These are phyloP conservation scores for Sceloporus tristichus DNA, from an alignment of 2,113 vertebrate species.

Conservation along the genomic window DNA sequence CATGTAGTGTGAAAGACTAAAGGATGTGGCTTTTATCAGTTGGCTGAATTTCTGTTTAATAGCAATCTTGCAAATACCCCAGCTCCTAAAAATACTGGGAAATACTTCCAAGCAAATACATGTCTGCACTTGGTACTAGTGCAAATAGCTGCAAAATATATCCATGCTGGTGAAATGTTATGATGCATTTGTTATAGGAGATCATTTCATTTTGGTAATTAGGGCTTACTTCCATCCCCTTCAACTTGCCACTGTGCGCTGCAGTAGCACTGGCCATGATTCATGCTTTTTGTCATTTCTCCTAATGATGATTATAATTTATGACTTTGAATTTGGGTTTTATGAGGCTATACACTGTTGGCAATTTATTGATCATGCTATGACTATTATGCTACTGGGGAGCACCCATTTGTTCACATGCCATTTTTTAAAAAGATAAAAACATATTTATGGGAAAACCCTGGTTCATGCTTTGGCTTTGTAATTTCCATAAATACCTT, in stretches of 20 bases:
- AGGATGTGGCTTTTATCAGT: background rate
- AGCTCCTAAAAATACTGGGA: background rate
- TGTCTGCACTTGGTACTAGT: constrained; percentile 29
- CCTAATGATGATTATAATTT: constrained; percentile 27
- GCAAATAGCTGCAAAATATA: constrained; percentile 34
- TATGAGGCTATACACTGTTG: background rate
- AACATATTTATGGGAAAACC: background rate
- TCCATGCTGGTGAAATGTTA: constrained; percentile 31
- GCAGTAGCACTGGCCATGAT: background rate
- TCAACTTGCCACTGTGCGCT: constrained; percentile 16
- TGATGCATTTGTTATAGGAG: background rate
- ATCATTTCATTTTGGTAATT: constrained; percentile 46
- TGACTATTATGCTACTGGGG: background rate
- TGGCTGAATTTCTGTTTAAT: background rate
- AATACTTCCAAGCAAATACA: constrained; percentile 26
- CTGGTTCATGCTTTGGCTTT: background rate
- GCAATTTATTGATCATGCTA: background rate
- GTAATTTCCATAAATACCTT: constrained; percentile 3
- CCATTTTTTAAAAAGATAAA: background rate
- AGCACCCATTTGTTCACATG: constrained; percentile 19
- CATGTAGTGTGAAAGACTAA: background rate
- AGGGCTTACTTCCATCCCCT: constrained; percentile 22
- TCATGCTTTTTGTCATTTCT: constrained; percentile 42
- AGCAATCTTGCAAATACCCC: background rate
- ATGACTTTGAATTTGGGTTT: constrained; percentile 44